Evolutionary conservation across 2,797 vertebrate genomes (phyloP).

Genomic region (Poeciliopsis infans): DNA sequence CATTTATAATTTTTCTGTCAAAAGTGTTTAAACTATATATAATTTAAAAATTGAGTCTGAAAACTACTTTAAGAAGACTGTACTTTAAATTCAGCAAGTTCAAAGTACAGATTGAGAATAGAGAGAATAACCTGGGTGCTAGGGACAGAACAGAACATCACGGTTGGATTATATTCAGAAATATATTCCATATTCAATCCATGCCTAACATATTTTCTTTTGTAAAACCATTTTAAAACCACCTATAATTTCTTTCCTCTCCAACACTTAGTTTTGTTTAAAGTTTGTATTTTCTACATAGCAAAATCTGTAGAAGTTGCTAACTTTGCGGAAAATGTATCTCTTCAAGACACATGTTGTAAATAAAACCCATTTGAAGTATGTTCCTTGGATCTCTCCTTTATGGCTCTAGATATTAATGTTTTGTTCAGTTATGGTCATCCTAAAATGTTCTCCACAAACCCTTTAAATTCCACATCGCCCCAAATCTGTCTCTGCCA

Average conservation of each 20-base stretch:
- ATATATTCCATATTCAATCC: background rate
- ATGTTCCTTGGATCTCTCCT: constrained; percentile 26
- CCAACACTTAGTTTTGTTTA: background rate
- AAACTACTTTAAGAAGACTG: too few relatives aligned
- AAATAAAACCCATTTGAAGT: constrained; percentile 7
- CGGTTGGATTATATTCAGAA: background rate
- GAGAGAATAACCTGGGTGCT: too few relatives aligned
- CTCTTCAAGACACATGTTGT: constrained; percentile 15
- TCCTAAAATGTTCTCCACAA: constrained; percentile 54
- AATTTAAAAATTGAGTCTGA: too few relatives aligned
- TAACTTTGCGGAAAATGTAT: background rate
- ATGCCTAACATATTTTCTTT: background rate
- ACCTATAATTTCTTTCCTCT: background rate
- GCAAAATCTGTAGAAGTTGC: background rate
- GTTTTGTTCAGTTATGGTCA: background rate
- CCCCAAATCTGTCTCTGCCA: constrained; percentile 69
- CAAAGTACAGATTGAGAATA: too few relatives aligned
- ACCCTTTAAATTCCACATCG: constrained; percentile 50
- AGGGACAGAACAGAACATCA: background rate
- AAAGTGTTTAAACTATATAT: too few relatives aligned
- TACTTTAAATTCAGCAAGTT: too few relatives aligned
- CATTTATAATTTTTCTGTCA: too few relatives aligned
- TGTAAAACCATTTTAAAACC: background rate
- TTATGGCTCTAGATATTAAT: background rate
- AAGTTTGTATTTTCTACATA: background rate